These are phyloP conservation scores for Caenorhabditis brenneri DNA, from an alignment of 1,140 invertebrate species.

Conservation along the genomic window DNA sequence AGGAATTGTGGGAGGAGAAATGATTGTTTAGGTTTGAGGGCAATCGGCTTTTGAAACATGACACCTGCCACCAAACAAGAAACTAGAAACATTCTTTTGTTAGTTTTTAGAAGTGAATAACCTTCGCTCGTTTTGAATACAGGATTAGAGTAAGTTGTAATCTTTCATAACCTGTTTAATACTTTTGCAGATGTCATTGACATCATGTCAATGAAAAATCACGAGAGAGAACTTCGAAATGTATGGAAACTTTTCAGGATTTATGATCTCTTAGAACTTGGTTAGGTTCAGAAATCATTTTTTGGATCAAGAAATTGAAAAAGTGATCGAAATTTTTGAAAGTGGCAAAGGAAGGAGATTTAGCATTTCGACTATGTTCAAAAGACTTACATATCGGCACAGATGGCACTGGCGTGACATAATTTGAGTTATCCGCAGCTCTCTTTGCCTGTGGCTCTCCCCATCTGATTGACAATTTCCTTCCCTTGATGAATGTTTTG, in stretches of 20 bases:
- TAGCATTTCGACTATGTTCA: too few relatives aligned
- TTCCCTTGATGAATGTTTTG: constrained; percentile 78
- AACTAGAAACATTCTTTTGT: background rate
- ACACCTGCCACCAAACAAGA: background rate
- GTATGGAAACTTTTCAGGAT: background rate
- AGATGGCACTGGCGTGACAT: constrained; percentile 63
- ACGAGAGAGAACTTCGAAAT: too few relatives aligned
- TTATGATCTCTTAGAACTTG: too few relatives aligned
- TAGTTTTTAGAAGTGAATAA: background rate
- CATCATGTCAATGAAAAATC: too few relatives aligned
- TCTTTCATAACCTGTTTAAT: background rate
- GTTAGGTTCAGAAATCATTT: too few relatives aligned
- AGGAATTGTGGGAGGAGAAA: background rate
- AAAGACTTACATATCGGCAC: constrained; percentile 61
- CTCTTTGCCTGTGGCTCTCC: constrained; percentile 74
- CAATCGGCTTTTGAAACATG: constrained; percentile 30
- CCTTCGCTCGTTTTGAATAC: background rate
- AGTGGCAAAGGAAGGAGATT: too few relatives aligned
- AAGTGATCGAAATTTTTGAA: too few relatives aligned
- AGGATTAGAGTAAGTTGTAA: background rate
- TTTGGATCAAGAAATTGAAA: too few relatives aligned
- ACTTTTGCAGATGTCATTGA: too few relatives aligned
- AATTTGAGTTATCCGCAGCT: constrained; percentile 37
- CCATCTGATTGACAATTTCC: constrained; percentile 88
- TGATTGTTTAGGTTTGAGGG: background rate